Evolutionary conservation across 2,797 vertebrate species (phyloP).

Genomic region (Trachops cirrhosus): DNA sequence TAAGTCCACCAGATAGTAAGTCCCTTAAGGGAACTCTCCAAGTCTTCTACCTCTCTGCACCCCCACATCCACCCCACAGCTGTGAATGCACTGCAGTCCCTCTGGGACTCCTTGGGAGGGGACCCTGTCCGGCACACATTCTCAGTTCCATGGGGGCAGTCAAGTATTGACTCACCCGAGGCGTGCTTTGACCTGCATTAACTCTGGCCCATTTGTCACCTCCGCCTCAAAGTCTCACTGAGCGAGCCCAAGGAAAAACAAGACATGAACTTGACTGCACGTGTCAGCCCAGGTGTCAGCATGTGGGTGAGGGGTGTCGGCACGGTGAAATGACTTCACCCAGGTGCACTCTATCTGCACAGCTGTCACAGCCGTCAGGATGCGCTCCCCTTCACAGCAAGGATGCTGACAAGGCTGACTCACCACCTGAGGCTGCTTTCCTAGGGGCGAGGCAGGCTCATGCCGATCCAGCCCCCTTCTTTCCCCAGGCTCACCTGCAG

Average conservation of each 20-base stretch:
- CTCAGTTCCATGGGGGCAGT: neutral
- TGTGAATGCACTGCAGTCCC: neutral
- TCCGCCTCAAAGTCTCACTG: neutral
- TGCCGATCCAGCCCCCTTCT: neutral
- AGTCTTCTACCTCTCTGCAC: neutral
- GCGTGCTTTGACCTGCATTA: neutral
- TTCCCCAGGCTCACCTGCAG: neutral
- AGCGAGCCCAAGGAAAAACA: slow-evolving; percentile 6
- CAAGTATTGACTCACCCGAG: neutral
- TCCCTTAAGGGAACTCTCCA: neutral
- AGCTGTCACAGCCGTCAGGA: neutral
- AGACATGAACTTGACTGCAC: slow-evolving; percentile 24
- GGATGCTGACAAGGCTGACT: neutral
- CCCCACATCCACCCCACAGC: neutral
- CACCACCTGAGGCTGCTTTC: neutral
- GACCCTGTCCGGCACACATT: neutral
- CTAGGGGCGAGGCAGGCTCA: neutral
- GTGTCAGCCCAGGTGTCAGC: neutral
- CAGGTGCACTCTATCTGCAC: neutral
- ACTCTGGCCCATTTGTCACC: neutral
- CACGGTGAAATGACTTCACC: neutral
- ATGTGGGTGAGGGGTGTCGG: neutral
- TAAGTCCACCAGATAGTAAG: neutral
- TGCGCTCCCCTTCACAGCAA: neutral
- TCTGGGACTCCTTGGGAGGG: neutral